A percentile compares a stretch with the other conserved stretches of the same genome.
Conservation (phyloP, 2,797 vertebrate genomes). For the Yasuhikotakia modesta region DNA sequence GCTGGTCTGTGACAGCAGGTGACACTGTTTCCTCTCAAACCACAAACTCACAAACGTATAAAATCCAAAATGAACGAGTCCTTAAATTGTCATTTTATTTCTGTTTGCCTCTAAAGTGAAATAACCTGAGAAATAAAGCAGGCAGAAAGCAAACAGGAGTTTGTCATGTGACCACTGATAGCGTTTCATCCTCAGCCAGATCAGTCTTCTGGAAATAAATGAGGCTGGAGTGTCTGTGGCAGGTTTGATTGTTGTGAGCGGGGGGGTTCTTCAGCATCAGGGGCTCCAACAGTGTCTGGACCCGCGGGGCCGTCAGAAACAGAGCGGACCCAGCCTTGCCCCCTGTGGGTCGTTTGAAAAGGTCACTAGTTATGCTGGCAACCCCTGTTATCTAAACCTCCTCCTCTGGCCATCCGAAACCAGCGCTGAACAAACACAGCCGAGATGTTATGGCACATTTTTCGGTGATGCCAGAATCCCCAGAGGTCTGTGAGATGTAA, state of each 20-base stretch:
- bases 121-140: constrained; percentile 11
- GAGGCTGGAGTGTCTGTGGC: constrained; percentile 31
- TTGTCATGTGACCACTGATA: constrained; percentile 28
- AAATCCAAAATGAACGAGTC: background rate
- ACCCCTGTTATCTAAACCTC: constrained; percentile 49
- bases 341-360: constrained; percentile 56
- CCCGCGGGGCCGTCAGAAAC: constrained; percentile 43
- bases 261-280: constrained; percentile 43
- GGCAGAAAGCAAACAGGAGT: constrained; percentile 10
- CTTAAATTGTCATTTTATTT: background rate
- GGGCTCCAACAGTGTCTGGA: constrained; percentile 32
- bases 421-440: constrained; percentile 48
- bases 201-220: constrained; percentile 36
- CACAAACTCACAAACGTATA: background rate
- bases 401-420: constrained; percentile 36
- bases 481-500: constrained; percentile 43
- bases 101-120: background rate
- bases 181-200: constrained; percentile 39
- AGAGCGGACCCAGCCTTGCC: constrained; percentile 42
- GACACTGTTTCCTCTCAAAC: constrained; percentile 54
- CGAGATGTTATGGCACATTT: constrained; percentile 50
- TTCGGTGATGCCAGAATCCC: constrained; percentile 49
- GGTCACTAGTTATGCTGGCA: constrained; percentile 59
- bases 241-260: constrained; percentile 46
- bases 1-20: constrained; percentile 43